Base-by-base conservation (phyloP, 2,113 vertebrate species). In the Apteryx mantelli region DNA sequence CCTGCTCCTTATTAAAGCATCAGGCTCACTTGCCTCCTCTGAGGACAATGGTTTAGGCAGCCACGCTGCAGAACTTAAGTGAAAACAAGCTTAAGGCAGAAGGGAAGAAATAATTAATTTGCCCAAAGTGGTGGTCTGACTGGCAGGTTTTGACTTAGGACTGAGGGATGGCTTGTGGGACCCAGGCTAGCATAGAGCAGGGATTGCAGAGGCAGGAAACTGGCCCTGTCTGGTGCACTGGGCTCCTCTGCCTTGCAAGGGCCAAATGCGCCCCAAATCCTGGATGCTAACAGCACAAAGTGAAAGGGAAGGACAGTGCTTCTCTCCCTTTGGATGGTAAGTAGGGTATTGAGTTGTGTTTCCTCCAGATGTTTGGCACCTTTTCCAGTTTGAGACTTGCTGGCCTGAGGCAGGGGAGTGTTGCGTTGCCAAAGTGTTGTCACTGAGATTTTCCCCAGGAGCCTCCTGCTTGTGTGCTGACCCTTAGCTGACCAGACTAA, bases 61-160 rank as follows among this genome's bases (percentile, higher is more conserved):
- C 52, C 36, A 30, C 0, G 0, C 32, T 53, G 56, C 32, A n/a
- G 70, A 58, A 63, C 11, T 1, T 2, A 10, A 58, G n/a, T 1
- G 8, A 75, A 40, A 88, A 40, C 7, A 30, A 14, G 32, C 24
- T 60, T 88, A 58, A 58, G 56, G 56, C 32, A 30, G 56, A 32
- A 30, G 30, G 30, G 30, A 30, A 58, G 17, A 32, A 16, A 32
- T 9, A 3, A 10, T 30, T 58, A 48, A 34, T 66, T 82, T 58
- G 40, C 24, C 11, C 13, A 26, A 42, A 46, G 19, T 17, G 24
- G 18, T 19, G 17, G 40, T 34, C 52, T 9, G 7, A 9, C 50
- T 56, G 79, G 13, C 7, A 26, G 18, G 26, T 24, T 56, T 34
- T 20, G 79, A 8, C 18, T 42, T 55, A 55, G 40, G 32, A n/a